Base-by-base conservation (phyloP, 2,797 vertebrate species). In the Aldrovandia affinis region DNA sequence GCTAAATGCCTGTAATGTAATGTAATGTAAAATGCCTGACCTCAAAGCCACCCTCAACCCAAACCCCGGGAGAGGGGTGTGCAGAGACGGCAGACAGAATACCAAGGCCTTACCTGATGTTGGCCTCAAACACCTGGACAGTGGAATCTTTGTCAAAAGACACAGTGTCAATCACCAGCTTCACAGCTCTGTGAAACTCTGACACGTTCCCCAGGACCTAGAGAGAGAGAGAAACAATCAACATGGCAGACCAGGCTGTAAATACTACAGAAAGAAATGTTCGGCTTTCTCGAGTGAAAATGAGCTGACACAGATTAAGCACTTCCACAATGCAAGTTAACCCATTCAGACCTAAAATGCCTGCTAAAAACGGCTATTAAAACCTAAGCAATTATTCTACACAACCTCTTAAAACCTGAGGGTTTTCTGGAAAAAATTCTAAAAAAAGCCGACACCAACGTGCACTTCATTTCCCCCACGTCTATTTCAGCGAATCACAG, bases 111-210 rank as follows among this genome's bases (percentile, higher is more conserved):
- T 93, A 99, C 98, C 98, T 97, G 92, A 99, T 99, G 14, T 98
- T 99, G 81, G 97, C 98, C 90, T 99, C 98, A 88, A 99, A 99
- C 80, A 99, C 98, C 85, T 99, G 98, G 80, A 99, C 98, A 0
- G 98, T 99, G 6, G 98, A 99, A 90, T 99, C 97, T 91, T 96
- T 99, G 91, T 99, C 98, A 91, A 99, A 99, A 12, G 98, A 99
- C 44, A 99, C 98, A 0, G 97, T 99, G 87, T 98, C 95, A 89
- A 99, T 99, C 89, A 99, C 98, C 92, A 99, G 91, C 89, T 94
- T 98, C 88, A 99, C 98, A 0, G 98, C 98, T 91, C 95, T 97
- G 92, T 97, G 97, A 92, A 99, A 99, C 91, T 99, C 98, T 0
- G 97, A 96, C 85, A 97, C 96, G 90, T 99, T 99, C 83, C 98